Evolutionary conservation across 2,797 vertebrate genomes (phyloP).

Genomic region (Poeciliopsis turneri): DNA sequence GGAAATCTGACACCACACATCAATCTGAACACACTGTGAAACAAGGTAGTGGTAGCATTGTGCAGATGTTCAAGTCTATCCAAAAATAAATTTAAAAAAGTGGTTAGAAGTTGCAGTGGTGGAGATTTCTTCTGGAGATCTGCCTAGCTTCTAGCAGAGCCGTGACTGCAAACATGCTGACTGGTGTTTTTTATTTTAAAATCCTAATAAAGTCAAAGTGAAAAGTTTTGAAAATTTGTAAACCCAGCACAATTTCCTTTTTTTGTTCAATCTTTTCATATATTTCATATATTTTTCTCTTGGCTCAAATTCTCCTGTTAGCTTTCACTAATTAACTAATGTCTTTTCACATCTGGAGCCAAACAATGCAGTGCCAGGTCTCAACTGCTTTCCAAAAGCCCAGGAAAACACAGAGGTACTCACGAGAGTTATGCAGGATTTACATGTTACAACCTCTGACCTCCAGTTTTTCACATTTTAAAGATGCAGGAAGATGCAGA

Average conservation of each 20-base stretch:
- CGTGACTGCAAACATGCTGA: background rate
- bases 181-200: background rate
- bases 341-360: background rate
- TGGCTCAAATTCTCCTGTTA: background rate
- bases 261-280: background rate
- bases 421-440: background rate
- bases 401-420: background rate
- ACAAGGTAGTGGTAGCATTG: background rate
- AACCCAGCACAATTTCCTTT: background rate
- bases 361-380: background rate
- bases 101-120: background rate
- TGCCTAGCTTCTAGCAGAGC: background rate
- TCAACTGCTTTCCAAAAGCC: background rate
- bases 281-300: constrained; percentile 19
- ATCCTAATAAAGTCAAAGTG: background rate
- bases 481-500: background rate
- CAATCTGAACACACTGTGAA: background rate
- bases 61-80: background rate
- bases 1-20: background rate
- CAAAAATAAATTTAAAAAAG: background rate
- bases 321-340: background rate
- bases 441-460: background rate
- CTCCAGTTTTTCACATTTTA: background rate
- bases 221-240: background rate
- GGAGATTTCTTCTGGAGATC: background rate